Conservation (phyloP, 2,797 vertebrate genomes). For the Bradypus variegatus region DNA sequence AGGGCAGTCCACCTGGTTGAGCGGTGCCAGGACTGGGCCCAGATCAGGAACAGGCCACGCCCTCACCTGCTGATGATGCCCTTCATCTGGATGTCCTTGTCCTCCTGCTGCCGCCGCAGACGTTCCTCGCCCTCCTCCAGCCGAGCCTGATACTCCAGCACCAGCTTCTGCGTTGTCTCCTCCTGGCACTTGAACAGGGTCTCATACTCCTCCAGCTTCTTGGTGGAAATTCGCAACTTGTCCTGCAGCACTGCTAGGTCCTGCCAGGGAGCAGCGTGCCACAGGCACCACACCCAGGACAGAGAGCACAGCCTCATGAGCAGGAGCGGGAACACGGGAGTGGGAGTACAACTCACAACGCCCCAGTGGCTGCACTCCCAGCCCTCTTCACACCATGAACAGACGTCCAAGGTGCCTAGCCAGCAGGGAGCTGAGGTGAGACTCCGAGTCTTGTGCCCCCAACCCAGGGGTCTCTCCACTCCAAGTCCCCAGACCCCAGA, state of each 20-base stretch:
- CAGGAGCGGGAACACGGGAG: background rate
- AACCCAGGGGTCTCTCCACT: background rate
- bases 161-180: slow-evolving; percentile 93
- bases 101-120: slow-evolving; percentile 91
- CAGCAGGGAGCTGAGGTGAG: background rate
- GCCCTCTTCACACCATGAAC: background rate
- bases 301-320: slow-evolving; percentile 49
- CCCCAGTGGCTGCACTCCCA: background rate
- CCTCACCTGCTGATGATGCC: slow-evolving; percentile 96
- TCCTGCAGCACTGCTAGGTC: slow-evolving; percentile 94
- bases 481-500: background rate
- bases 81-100: slow-evolving; percentile 99
- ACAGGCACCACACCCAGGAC: slow-evolving; percentile 42
- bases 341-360: background rate
- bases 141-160: slow-evolving; percentile 95
- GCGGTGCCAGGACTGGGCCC: background rate
- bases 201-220: slow-evolving; percentile 97
- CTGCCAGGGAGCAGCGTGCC: slow-evolving; percentile 78
- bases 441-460: background rate
- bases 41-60: background rate
- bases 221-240: slow-evolving; percentile 90
- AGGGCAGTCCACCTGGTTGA: accelerated
- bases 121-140: slow-evolving; percentile 97
- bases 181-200: slow-evolving; percentile 93
- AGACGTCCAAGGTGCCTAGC: background rate